Base-by-base conservation (phyloP, 2,888 invertebrate species). In the Megaustenia siamemsis region DNA sequence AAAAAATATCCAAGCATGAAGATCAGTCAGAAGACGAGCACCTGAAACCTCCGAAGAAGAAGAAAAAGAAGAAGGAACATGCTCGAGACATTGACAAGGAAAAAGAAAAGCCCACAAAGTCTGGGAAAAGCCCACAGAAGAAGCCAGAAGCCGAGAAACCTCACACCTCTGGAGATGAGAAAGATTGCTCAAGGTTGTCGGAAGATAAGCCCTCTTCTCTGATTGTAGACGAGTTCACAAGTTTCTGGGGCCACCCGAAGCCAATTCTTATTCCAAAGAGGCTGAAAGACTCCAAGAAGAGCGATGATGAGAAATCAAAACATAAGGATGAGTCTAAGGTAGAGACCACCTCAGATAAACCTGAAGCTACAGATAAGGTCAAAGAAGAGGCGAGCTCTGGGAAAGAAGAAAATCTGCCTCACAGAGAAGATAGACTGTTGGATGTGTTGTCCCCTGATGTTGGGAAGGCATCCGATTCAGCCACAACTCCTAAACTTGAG, bases 171-270 rank as follows among this genome's bases (percentile, higher is more conserved):
- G 84, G 83, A 15, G 86, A 86, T 56, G 81, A 85, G 10, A 86
- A 87, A 63, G 83, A 83, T 35, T 84, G 56, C 35, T 82, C 71
- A 49, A 71, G 80, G 60, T 77, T 53, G n/a, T 60, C 78, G 28
- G 80, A 80, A 24, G 82, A 82, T 32, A 83, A 81, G 5, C 76
- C 77, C 1, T 77, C 81, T 35, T 85, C 85, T 0, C 82, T 84
- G 79, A 78, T 80, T 60, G 84, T 83, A 18, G 87, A 87, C 56
- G 84, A 84, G 15, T 87, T 87, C 77, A 79, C 79, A 56, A 87
- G 87, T 32, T 87, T 87, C 60, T 87, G 87, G 87, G 87, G 87
- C 15, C 86, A 86, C 40, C 87, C 87, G 10, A 86, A 86, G 45
- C 87, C 87, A 6, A 81, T 87, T n/a, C 84, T 87, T 18, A 85